Percentiles rank a stretch among this genome's conserved stretches.
Conservation (phyloP, 2,113 vertebrate species). For the Calyptommatus sinebrachiatus region DNA sequence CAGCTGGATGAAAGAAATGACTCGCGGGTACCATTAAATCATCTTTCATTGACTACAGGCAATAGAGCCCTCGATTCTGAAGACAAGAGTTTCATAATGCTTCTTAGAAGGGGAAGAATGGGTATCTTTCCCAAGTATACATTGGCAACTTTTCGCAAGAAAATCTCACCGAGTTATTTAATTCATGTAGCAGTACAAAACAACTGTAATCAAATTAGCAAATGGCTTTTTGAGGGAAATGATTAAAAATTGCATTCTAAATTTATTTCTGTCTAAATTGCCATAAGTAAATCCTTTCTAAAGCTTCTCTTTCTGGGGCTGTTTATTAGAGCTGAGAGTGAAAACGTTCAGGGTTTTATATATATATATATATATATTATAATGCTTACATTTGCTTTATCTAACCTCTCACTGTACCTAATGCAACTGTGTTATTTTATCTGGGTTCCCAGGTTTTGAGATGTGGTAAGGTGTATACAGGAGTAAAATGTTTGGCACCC, state of each 20-base stretch:
- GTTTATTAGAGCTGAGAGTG: no score
- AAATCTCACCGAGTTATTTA: neutral
- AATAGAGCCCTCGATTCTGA: slow-evolving; percentile 25
- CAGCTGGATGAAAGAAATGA: slow-evolving; percentile 13
- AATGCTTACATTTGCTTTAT: no score
- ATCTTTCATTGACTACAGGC: neutral
- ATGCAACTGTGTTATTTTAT: no score
- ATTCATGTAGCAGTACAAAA: no score
- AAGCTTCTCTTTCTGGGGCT: no score
- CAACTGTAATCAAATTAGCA: neutral
- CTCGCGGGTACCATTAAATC: neutral
- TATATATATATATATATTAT: no score
- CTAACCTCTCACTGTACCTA: no score
- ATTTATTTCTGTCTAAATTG: neutral
- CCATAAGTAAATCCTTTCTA: no score
- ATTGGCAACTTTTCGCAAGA: neutral
- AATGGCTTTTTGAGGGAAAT: neutral
- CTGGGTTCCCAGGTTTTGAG: no score
- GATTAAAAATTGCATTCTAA: neutral
- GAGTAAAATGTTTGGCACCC: no score
- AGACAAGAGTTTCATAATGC: neutral
- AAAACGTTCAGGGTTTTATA: no score
- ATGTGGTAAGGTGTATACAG: no score
- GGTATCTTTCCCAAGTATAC: neutral
- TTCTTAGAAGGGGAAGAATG: neutral